Base-by-base conservation (phyloP, 2,797 vertebrate genomes). In the Phoxinus dragarum region DNA sequence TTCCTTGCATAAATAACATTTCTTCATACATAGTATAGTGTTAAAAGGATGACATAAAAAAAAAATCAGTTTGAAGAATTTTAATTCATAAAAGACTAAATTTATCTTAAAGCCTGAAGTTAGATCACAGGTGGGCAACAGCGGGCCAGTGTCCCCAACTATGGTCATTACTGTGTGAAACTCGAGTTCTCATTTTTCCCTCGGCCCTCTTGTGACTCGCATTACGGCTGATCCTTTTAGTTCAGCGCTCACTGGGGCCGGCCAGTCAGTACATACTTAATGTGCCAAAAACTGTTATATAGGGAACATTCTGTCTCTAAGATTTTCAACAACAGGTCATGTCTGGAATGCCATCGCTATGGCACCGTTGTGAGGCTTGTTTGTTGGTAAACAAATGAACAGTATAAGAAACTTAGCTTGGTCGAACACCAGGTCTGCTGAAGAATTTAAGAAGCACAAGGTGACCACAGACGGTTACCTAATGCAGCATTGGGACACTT, bases 201-300 rank as follows among this genome's bases (percentile, higher is more conserved):
- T 73, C 38, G 38, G 47, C 59, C 42, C 83, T 84, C 88, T 90
- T 86, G 86, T 90, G 88, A 89, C 83, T 88, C 5, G 61, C 77
- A 87, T 89, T 88, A 87, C 31, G 17, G 40, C 66, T 86, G 81
- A 84, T 88, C 86, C 80, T 88, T 87, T 88, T 81, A 89, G 71
- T 68, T 84, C 72, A 59, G 66, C 27, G 68, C 67, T 83, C 68
- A 80, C 38, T 66, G 38, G 36, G 79, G 72, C 56, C 59, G 52
- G 47, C 67, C 49, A 52, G 54, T 82, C 40, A 71, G 42, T 56
- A 79, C 59, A 86, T 89, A 80, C 83, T 86, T 84, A 82, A 84
- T 76, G 64, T 73, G 84, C 82, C 66, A 77, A 69, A 80, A 91
- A 34, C 42, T 4, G 23, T 64, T 76, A 49, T 80, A 34, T 38